Evolutionary conservation across 2,113 vertebrate species (phyloP).

Genomic region (Tragelaphus strepsiceros): DNA sequence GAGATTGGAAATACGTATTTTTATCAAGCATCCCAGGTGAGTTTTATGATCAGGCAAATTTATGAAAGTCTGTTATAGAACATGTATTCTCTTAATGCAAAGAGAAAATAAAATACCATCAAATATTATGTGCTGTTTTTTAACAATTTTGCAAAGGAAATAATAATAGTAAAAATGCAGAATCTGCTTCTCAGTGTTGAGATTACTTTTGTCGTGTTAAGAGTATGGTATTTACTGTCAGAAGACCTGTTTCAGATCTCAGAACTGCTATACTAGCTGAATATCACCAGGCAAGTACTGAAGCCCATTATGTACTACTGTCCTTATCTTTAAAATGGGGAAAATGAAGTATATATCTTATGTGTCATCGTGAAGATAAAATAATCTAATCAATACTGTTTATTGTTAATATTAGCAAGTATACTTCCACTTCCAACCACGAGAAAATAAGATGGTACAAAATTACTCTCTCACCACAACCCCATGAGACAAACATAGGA

Average conservation of each 20-base stretch:
- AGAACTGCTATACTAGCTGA: background rate
- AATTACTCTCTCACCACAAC: background rate
- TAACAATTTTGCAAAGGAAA: background rate
- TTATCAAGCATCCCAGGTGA: background rate
- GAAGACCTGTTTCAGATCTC: background rate
- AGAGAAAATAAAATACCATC: background rate
- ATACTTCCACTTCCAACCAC: background rate
- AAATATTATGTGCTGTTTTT: background rate
- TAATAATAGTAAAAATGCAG: background rate
- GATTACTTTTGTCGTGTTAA: background rate
- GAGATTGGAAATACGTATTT: background rate
- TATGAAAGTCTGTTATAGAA: background rate
- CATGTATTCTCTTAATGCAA: background rate
- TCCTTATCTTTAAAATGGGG: background rate
- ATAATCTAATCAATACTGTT: background rate
- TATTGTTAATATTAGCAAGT: background rate
- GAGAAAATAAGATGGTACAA: background rate
- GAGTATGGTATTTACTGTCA: background rate
- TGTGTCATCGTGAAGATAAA: background rate
- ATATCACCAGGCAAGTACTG: background rate
- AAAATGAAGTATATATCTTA: background rate
- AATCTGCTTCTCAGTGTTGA: background rate
- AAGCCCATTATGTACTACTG: background rate
- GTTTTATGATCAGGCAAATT: conserved; percentile 2
- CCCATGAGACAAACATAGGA: background rate